A percentile compares a stretch with the other conserved stretches of the same genome.
phyloP scores from a whole-genome alignment of 2,113 vertebrate genomes.

The Pygoscelis antarcticus region DNA sequence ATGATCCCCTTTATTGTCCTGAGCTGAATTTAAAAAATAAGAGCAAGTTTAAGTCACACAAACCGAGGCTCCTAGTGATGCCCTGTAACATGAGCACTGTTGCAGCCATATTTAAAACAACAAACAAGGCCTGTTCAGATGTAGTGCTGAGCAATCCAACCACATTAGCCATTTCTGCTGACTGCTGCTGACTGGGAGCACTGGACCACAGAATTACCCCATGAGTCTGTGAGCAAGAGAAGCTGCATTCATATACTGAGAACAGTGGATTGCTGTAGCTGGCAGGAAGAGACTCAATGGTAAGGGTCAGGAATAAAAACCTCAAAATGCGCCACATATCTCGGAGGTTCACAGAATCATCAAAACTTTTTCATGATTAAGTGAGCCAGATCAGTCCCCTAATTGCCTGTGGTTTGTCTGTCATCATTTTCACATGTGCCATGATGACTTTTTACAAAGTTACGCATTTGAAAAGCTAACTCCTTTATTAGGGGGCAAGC shows the following conservation, averaged over 20 bases:
- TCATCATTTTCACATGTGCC: neutral
- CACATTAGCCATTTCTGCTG: slow-evolving; percentile 57
- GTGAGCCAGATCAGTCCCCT: neutral
- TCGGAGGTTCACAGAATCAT: slow-evolving; percentile 31
- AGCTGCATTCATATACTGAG: neutral
- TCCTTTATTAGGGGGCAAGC: neutral
- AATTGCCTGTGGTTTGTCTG: slow-evolving; percentile 18
- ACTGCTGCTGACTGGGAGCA: slow-evolving; percentile 15
- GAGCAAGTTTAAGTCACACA: neutral
- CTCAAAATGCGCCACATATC: neutral
- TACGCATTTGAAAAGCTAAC: slow-evolving; percentile 10
- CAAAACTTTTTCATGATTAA: neutral
- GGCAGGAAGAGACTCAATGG: neutral
- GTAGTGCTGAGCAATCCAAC: slow-evolving; percentile 23
- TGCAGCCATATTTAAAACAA: neutral
- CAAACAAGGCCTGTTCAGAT: neutral
- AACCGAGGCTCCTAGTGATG: neutral
- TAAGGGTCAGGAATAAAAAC: slow-evolving; percentile 14
- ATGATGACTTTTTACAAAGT: neutral
- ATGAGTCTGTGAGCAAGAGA: neutral
- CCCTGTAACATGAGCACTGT: neutral
- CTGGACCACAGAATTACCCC: neutral
- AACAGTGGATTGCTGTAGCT: neutral
- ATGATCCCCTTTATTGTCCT: neutral
- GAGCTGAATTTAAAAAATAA: neutral